Percentiles rank a stretch among this genome's conserved stretches.
Conservation (phyloP, 2,113 vertebrate species). For the Vulpes vulpes region DNA sequence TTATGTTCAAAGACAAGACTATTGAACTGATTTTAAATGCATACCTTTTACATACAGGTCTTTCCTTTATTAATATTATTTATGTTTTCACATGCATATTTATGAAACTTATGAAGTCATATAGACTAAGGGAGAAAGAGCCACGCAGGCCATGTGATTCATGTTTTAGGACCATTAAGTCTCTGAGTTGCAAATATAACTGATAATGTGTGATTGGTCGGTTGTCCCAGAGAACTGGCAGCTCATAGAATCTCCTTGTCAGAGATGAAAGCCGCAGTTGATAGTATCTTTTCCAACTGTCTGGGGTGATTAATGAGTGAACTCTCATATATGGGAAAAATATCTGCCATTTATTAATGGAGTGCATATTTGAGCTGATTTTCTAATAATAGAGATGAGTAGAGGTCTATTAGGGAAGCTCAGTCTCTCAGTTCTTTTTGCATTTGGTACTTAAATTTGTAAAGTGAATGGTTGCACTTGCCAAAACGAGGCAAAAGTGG, state of each 20-base stretch:
- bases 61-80: neutral
- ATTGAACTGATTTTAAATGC: neutral
- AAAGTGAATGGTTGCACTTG: neutral
- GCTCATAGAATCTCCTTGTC: neutral
- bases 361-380: neutral
- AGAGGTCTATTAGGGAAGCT: conserved; percentile 1
- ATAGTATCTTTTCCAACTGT: neutral
- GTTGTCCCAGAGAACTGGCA: neutral
- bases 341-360: neutral
- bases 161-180: neutral
- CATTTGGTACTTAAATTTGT: neutral
- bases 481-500: neutral
- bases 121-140: neutral
- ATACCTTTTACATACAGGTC: neutral
- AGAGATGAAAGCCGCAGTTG: neutral
- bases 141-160: neutral
- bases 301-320: conserved; percentile 3
- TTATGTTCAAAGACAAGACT: neutral
- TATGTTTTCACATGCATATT: conserved; percentile 10
- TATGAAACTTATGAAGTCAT: neutral
- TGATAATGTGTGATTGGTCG: neutral
- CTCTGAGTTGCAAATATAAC: neutral
- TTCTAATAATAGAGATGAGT: neutral
- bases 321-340: neutral
- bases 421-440: neutral